These are phyloP conservation scores for Anthopleura xanthogrammica DNA, from an alignment of 92 coral and sea anemone species.

Conservation along the genomic window DNA sequence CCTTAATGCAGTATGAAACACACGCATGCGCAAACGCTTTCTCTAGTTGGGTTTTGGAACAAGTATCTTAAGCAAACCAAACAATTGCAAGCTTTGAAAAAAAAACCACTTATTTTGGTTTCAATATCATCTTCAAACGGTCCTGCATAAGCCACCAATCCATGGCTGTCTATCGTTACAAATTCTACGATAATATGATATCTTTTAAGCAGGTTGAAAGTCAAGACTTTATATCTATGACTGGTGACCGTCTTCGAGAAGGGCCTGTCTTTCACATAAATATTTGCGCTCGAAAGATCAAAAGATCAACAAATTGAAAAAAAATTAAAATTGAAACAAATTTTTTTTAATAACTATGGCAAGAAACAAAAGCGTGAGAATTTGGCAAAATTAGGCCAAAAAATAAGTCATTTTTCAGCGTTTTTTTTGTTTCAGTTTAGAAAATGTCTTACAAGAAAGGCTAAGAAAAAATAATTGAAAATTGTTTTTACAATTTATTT, in stretches of 20 bases:
- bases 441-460: not conserved
- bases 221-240: not conserved
- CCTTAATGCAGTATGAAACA: too few relatives aligned
- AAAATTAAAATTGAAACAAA: not conserved
- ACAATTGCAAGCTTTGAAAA: too few relatives aligned
- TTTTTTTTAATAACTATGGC: not conserved
- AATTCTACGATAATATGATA: too few relatives aligned
- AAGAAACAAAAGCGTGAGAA: not conserved
- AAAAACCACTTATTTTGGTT: too few relatives aligned
- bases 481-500: not conserved
- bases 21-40: too few relatives aligned
- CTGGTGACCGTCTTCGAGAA: not conserved
- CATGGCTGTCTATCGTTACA: too few relatives aligned
- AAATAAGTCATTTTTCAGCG: not conserved
- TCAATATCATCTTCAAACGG: too few relatives aligned
- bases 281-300: not conserved
- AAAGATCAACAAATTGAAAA: not conserved
- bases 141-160: too few relatives aligned
- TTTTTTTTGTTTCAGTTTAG: not conserved
- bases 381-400: not conserved
- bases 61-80: too few relatives aligned
- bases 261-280: not conserved
- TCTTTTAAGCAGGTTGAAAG: constrained; percentile 2
- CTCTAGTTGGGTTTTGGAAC: too few relatives aligned
- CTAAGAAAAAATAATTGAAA: not conserved